Base-by-base conservation (phyloP, 2,888 invertebrate genomes). In the Tromatobia lineatoria region DNA sequence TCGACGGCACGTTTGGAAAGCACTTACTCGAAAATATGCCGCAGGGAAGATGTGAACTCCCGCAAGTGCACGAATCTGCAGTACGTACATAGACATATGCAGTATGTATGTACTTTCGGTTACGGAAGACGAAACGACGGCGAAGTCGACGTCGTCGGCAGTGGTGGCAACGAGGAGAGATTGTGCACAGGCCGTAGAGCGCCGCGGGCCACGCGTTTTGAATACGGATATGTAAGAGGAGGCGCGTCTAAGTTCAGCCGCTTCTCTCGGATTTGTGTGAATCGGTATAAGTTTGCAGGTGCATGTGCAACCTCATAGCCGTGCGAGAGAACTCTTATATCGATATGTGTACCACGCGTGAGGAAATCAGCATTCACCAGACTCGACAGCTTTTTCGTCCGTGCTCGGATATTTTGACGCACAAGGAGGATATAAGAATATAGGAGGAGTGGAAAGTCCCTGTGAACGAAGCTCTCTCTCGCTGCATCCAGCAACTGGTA, bases 141-240 rank as follows among this genome's bases (percentile, higher is more conserved):
- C 42, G 42, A 42, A 11, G 42, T 11, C 42, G 29, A 54, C 57
- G 57, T 18, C 57, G 66, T 3, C 42, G 20, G 10, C 42, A 45
- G 7, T 20, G 20, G 11, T 20, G 42, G n/a, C 71, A 38, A 25
- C 54, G 42, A 67, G 29, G 25, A 78, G 25, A 61, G 70, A 50
- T 70, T 78, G 34, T 34, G 52, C 34, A 59, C 70, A 70, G 38
- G 54, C 42, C 70, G 50, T 7, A 34, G 59, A 47, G 23, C 57
- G 29, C 23, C 20, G 38, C 15, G 59, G 50, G 13, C 38, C 69
- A 42, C 70, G 38, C 34, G 61, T 50, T 70, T 42, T 61, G 70
- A 78, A 78, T 78, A 52, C 78, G 67, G 52, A 78, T 70, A 61
- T 38, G 50, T 78, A 64, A 20, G 15, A 25, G 61, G n/a, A 61